phyloP scores from a whole-genome alignment of 2,113 vertebrate species.

The Pelvicachromis taeniatus region DNA sequence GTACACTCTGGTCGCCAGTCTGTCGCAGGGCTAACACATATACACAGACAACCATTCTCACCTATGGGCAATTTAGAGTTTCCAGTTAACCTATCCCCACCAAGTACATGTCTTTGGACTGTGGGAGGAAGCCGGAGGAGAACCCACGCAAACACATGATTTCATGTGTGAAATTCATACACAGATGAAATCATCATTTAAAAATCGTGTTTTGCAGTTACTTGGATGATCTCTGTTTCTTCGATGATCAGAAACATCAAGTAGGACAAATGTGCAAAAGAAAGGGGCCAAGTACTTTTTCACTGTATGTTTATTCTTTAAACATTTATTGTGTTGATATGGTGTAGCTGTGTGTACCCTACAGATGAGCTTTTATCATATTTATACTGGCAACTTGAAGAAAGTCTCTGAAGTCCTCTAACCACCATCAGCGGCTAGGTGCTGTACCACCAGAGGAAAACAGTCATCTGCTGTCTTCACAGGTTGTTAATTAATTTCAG shows the following conservation, averaged over 20 bases:
- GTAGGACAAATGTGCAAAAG: neutral
- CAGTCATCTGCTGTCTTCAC: conserved; percentile 38
- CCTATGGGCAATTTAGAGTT: no score
- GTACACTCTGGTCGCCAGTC: no score
- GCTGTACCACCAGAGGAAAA: neutral
- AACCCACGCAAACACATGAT: no score
- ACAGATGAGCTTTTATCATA: neutral
- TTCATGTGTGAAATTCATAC: neutral
- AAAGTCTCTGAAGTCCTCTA: neutral
- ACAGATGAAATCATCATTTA: neutral
- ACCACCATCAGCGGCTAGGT: neutral
- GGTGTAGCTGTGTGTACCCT: neutral
- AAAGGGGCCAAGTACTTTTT: neutral
- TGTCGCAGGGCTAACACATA: no score
- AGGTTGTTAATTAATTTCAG: conserved; percentile 53
- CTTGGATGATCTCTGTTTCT: neutral
- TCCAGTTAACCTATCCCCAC: no score
- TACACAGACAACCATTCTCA: no score
- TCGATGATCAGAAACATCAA: neutral
- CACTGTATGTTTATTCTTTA: neutral
- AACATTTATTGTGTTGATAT: neutral
- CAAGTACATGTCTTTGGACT: no score
- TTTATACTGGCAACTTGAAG: neutral
- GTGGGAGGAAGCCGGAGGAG: no score
- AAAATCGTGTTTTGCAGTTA: neutral